A percentile compares a stretch with the other conserved stretches of the same genome.
Evolutionary conservation across 2,113 vertebrate species (phyloP).

Genomic region (Carassius auratus): DNA sequence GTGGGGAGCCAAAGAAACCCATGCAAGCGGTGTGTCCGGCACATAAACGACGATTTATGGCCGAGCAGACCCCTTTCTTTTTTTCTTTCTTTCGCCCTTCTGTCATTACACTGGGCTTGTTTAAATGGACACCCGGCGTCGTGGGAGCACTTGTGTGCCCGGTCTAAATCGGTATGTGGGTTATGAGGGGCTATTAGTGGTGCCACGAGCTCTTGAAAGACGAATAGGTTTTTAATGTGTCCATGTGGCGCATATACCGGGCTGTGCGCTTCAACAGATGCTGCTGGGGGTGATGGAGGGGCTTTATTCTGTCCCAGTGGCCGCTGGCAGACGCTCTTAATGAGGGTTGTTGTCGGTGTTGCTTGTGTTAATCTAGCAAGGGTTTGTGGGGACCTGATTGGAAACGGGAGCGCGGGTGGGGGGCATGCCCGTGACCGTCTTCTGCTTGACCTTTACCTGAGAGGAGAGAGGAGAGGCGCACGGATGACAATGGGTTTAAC

Average conservation of each 20-base stretch:
- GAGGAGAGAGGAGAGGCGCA: neutral
- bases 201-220: conserved; percentile 61
- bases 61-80: conserved; percentile 18
- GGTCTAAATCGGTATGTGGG: conserved; percentile 62
- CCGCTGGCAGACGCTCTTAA: conserved; percentile 62
- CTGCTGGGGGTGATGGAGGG: conserved; percentile 59
- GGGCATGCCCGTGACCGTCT: conserved; percentile 11
- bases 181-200: conserved; percentile 60
- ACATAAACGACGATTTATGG: conserved; percentile 42
- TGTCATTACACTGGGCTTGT: conserved; percentile 54
- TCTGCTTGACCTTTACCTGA: conserved; percentile 43
- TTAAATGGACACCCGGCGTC: conserved; percentile 64
- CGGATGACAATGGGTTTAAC: too few species aligned
- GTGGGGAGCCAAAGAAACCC: conserved; percentile 16
- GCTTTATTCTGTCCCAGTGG: conserved; percentile 64
- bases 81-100: conserved; percentile 50
- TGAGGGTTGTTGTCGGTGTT: conserved; percentile 32
- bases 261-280: conserved; percentile 63
- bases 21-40: conserved; percentile 25
- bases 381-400: conserved; percentile 34
- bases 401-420: neutral
- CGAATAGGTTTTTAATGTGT: conserved; percentile 65
- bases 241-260: conserved; percentile 60
- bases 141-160: conserved; percentile 51
- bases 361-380: conserved; percentile 32